Conservation (phyloP, 1,140 invertebrate genomes). For the Panagrolaimus sp. region DNA sequence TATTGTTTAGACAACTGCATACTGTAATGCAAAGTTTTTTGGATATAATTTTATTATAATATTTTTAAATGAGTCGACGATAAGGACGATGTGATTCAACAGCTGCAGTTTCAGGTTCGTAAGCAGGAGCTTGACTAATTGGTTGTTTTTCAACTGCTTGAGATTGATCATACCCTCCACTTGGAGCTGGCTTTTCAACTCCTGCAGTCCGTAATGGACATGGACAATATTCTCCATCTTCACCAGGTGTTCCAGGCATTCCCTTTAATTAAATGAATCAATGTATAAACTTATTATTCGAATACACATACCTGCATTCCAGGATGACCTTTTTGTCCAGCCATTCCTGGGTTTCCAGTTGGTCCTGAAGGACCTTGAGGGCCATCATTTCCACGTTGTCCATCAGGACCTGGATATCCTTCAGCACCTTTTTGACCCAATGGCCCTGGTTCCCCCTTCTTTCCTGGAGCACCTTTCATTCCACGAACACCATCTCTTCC, state of each 20-base stretch:
- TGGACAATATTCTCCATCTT: slow-evolving; percentile 42
- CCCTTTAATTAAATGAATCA: neutral
- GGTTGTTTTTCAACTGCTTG: neutral
- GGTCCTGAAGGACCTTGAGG: neutral
- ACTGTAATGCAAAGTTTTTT: no score
- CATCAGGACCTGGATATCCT: slow-evolving; percentile 23
- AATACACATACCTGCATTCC: neutral
- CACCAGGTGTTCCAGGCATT: neutral
- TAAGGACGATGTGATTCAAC: slow-evolving; percentile 11
- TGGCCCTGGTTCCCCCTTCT: slow-evolving; percentile 22
- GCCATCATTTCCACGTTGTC: slow-evolving; percentile 23
- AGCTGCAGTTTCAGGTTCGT: slow-evolving; percentile 4
- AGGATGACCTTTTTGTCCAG: neutral
- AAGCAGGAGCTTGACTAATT: slow-evolving; percentile 1
- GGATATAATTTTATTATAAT: no score
- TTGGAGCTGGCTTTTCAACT: slow-evolving; percentile 17
- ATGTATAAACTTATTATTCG: slow-evolving; percentile 13
- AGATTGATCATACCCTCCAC: slow-evolving; percentile 2
- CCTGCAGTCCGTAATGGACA: slow-evolving; percentile 39
- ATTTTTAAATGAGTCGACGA: neutral
- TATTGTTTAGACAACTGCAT: no score
- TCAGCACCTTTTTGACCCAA: slow-evolving; percentile 19
- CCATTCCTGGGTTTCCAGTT: neutral
- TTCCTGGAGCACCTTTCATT: slow-evolving; percentile 16
- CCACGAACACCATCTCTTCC: slow-evolving; percentile 24